A percentile compares a stretch with the other conserved stretches of the same genome.
Evolutionary conservation across 2,888 invertebrate genomes (phyloP).

Genomic region (Drosophila fulvimacula): DNA sequence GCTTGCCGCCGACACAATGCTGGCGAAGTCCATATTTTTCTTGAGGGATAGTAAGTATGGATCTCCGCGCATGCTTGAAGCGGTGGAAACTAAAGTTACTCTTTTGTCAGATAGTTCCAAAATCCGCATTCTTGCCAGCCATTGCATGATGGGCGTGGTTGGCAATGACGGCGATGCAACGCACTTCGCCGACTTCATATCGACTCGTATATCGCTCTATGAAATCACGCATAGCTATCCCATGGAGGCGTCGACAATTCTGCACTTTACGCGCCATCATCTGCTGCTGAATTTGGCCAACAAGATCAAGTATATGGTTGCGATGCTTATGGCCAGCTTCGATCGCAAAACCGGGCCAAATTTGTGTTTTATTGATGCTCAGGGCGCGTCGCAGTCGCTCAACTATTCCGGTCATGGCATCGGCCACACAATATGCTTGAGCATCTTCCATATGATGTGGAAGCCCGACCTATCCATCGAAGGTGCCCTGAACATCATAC

Average conservation of each 20-base stretch:
- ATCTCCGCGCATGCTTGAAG: not conserved
- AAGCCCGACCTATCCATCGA: conserved; percentile 89
- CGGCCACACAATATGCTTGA: conserved; percentile 94
- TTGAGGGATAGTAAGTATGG: conserved; percentile 87
- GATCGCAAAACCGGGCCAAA: conserved; percentile 93
- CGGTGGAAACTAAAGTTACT: not conserved
- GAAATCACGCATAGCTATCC: conserved; percentile 98
- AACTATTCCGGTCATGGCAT: conserved; percentile 96
- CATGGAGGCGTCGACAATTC: conserved; percentile 93
- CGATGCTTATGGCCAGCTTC: conserved; percentile 84
- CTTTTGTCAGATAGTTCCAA: conserved; percentile 92
- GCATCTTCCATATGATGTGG: conserved; percentile 95
- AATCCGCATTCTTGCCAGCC: conserved; percentile 93
- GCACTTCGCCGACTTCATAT: conserved; percentile 97
- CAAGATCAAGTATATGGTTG: conserved; percentile 85
- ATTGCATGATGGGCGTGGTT: conserved; percentile 93
- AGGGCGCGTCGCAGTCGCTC: conserved; percentile 93
- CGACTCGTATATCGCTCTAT: conserved; percentile 97
- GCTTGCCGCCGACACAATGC: conserved; percentile 94
- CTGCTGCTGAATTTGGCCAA: conserved; percentile 95
- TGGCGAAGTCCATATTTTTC: conserved; percentile 91
- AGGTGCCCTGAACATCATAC: conserved; percentile 91
- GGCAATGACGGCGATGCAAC: conserved; percentile 96
- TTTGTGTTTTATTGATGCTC: conserved; percentile 95
- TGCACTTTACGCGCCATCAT: conserved; percentile 94